These are phyloP conservation scores for Dryadula phaetusa DNA, from an alignment of 2,888 invertebrate species.

Conservation along the genomic window DNA sequence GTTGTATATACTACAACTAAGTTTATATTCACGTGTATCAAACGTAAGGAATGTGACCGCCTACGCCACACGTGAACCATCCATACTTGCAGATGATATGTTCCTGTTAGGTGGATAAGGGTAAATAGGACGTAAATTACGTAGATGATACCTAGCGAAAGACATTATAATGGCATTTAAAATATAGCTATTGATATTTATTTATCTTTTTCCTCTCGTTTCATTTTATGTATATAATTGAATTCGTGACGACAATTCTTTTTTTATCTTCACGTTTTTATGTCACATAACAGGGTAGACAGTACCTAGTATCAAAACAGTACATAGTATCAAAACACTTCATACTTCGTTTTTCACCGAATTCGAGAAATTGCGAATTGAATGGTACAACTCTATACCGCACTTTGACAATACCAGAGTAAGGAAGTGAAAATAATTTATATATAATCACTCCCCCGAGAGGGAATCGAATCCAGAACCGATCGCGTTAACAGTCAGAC, in stretches of 20 bases:
- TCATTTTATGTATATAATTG: not conserved
- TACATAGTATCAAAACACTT: too few relatives aligned
- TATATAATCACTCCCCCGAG: too few relatives aligned
- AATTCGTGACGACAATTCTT: not conserved
- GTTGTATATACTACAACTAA: conserved; percentile 7
- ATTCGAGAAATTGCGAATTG: too few relatives aligned
- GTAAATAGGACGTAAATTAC: conserved; percentile 14
- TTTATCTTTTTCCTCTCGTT: not conserved
- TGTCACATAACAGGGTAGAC: too few relatives aligned
- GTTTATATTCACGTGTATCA: conserved; percentile 17
- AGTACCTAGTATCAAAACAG: too few relatives aligned
- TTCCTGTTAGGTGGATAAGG: conserved; percentile 13
- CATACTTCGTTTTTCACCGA: too few relatives aligned
- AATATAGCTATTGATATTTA: conserved; percentile 3
- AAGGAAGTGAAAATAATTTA: too few relatives aligned
- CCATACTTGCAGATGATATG: conserved; percentile 15
- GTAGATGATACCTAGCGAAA: not conserved
- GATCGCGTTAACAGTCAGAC: too few relatives aligned
- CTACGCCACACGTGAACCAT: conserved; percentile 16
- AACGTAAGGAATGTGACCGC: conserved; percentile 23
- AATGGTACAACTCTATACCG: too few relatives aligned
- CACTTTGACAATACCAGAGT: too few relatives aligned
- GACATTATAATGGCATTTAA: conserved; percentile 10
- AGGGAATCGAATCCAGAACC: too few relatives aligned
- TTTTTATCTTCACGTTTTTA: not conserved